Evolutionary conservation across 2,113 vertebrate species (phyloP), one percentile per base, ranked within the genome.

Genomic region (Osmerus eperlanus): DNA sequence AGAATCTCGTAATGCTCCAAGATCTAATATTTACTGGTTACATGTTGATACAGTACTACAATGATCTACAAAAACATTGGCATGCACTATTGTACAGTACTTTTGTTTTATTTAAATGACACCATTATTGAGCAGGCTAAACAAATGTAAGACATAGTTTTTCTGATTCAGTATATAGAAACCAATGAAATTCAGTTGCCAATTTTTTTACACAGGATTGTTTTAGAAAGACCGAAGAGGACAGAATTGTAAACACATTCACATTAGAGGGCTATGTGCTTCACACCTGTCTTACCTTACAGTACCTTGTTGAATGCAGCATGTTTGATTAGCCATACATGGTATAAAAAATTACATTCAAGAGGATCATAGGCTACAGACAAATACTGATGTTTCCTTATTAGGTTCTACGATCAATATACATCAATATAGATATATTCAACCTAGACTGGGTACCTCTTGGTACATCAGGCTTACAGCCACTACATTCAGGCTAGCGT

Each of bases 401-500:
- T 6, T 56, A 3, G 16, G n/a, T 56, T 56, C 16, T n/a, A 18
- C 53, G 41, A 56, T n/a, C 54, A 18, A 56, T n/a, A 8, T 18
- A 56, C 54, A 56, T 56, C 54, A n/a, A 56, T n/a, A 56, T n/a
- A 15, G 54, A 18, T 56, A 56, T n/a, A 56, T 18, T 56, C 54
- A 47, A 47, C 41, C 41, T 47, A 47, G 41, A 47, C 9, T 56
- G 55, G 16, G n/a, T 56, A n/a, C n/a, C 55, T 19, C 55, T 77
- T 70, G 70, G 80, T 73, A 76, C 65, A 67, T 16, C 32, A 2
- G 65, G 11, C 64, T 23, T 58, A 78, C 5, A 47, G 41, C 71
- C 32, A 62, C 64, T 67, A 70, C 53, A 56, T 56, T 56, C 79
- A 84, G 84, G 41, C 41, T 47, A 47, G 41, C 9, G 9, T 76